phyloP scores from a whole-genome alignment of 1,140 invertebrate species.

The Penaeus chinensis region DNA sequence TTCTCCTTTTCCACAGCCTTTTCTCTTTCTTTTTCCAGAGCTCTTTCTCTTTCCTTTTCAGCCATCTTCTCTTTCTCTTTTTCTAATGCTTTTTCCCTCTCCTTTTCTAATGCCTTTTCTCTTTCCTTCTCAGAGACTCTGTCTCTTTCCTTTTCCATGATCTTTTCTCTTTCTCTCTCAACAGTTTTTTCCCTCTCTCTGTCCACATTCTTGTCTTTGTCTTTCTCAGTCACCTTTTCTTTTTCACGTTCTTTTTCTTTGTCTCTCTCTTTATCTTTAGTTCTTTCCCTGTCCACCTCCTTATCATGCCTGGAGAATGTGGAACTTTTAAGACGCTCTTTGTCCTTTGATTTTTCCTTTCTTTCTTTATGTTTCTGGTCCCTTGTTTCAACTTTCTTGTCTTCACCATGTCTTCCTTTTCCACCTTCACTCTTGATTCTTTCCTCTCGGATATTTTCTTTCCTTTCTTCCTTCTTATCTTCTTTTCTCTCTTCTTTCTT shows the following conservation, averaged over 20 bases:
- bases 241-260: constrained; percentile 35
- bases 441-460: constrained; percentile 28
- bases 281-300: constrained; percentile 38
- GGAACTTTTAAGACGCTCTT: constrained; percentile 24
- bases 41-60: constrained; percentile 36
- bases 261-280: constrained; percentile 29
- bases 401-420: constrained; percentile 68
- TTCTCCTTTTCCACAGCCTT: constrained; percentile 46
- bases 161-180: constrained; percentile 58
- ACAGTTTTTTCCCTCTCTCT: constrained; percentile 39
- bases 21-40: constrained; percentile 34
- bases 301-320: constrained; percentile 17
- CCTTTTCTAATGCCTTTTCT: constrained; percentile 33
- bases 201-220: constrained; percentile 30
- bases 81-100: constrained; percentile 36
- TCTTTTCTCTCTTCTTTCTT: constrained; percentile 52
- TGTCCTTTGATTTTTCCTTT: constrained; percentile 40
- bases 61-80: constrained; percentile 40
- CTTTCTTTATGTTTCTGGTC: constrained; percentile 62
- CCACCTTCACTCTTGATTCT: constrained; percentile 57
- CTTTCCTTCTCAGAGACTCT: constrained; percentile 24
- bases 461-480: constrained; percentile 21
- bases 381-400: constrained; percentile 59
- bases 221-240: constrained; percentile 34
- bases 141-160: constrained; percentile 29